Evolutionary conservation across 2,888 invertebrate species (phyloP).

Genomic region (Keiferia lycopersicella): DNA sequence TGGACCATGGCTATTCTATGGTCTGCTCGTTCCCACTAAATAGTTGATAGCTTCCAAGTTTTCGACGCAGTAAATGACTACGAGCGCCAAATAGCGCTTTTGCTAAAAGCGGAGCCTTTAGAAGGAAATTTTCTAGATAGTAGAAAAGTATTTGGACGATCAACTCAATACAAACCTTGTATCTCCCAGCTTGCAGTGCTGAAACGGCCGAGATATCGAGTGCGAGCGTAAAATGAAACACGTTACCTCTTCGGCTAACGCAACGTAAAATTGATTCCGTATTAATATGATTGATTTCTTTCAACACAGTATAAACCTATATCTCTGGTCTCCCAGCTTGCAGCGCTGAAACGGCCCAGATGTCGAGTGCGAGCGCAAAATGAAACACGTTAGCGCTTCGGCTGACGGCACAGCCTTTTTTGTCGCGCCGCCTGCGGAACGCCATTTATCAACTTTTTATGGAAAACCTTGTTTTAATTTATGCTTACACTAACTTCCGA

Average conservation of each 20-base stretch:
- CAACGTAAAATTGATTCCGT: too few relatives aligned
- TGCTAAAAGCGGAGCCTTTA: constrained; percentile 53
- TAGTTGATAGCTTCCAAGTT: too few relatives aligned
- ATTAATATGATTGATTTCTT: too few relatives aligned
- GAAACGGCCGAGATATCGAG: too few relatives aligned
- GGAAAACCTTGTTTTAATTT: constrained; percentile 78
- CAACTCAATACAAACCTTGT: constrained; percentile 17
- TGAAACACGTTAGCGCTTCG: constrained; percentile 75
- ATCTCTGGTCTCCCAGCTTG: constrained; percentile 32
- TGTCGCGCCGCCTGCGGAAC: constrained; percentile 69
- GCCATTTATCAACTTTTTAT: constrained; percentile 81
- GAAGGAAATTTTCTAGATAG: too few relatives aligned
- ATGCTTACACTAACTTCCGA: constrained; percentile 74
- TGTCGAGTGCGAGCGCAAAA: constrained; percentile 71
- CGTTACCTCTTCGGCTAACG: too few relatives aligned
- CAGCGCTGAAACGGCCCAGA: constrained; percentile 66
- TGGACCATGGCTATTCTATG: too few relatives aligned
- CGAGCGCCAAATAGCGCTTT: constrained; percentile 59
- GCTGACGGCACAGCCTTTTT: constrained; percentile 73
- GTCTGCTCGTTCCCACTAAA: too few relatives aligned
- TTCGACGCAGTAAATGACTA: too few relatives aligned
- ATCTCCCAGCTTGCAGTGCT: constrained; percentile 27
- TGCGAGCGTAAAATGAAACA: too few relatives aligned
- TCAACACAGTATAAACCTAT: not conserved
- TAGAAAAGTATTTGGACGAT: too few relatives aligned